A percentile compares a stretch with the other conserved stretches of the same genome.
These are phyloP conservation scores for Eutrigla gurnardus DNA, from an alignment of 2,797 vertebrate species.

Conservation along the genomic window DNA sequence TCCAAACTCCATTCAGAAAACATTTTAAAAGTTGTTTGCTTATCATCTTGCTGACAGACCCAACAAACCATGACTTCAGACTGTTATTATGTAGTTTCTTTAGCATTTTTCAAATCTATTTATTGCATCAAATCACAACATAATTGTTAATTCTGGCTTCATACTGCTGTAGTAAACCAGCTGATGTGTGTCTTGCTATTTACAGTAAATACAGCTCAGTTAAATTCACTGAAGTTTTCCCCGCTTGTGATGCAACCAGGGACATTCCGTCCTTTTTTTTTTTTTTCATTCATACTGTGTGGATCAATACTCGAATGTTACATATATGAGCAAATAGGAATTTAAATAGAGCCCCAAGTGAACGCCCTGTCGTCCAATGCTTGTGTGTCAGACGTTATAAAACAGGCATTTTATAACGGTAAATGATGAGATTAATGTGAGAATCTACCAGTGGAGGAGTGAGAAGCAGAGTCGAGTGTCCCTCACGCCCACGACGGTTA, in stretches of 20 bases:
- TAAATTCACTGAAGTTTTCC: neutral
- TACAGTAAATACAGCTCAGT: too few species aligned
- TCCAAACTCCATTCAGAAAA: too few species aligned
- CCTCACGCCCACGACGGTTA: neutral
- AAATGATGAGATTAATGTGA: constrained; percentile 12
- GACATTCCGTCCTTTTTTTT: neutral
- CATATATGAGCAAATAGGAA: neutral
- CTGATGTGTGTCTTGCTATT: too few species aligned
- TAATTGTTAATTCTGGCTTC: too few species aligned
- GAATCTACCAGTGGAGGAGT: neutral
- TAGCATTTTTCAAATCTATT: too few species aligned
- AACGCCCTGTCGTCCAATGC: neutral
- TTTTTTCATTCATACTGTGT: neutral
- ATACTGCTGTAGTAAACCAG: too few species aligned
- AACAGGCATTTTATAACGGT: neutral
- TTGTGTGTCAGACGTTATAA: neutral
- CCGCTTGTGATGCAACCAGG: too few species aligned
- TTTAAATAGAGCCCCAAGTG: neutral
- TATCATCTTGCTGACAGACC: too few species aligned
- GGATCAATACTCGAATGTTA: neutral
- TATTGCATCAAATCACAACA: too few species aligned
- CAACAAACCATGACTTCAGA: too few species aligned
- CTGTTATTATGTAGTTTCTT: too few species aligned
- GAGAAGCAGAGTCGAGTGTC: neutral
- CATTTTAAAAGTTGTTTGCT: too few species aligned